phyloP scores from a whole-genome alignment of 1,140 invertebrate species.

The Aplysia californica region DNA sequence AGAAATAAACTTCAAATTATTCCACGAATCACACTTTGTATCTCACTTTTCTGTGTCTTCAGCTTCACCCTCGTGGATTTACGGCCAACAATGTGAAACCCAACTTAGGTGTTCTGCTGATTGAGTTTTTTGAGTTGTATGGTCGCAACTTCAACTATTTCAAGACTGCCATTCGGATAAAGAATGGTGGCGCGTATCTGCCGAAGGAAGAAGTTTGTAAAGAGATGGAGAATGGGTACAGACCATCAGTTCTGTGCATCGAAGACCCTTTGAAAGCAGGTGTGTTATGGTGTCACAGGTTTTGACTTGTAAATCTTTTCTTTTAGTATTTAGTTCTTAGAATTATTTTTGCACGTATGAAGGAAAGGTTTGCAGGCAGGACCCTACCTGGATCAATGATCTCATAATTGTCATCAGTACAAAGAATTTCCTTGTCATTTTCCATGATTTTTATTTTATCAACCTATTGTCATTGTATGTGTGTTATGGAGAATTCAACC shows the following conservation, averaged over 20 bases:
- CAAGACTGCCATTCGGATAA: constrained; percentile 93
- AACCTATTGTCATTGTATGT: too few relatives aligned
- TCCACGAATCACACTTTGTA: too few relatives aligned
- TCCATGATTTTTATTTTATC: too few relatives aligned
- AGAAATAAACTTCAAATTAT: too few relatives aligned
- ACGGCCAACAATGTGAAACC: constrained; percentile 69
- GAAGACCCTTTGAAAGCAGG: constrained; percentile 96
- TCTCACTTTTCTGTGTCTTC: too few relatives aligned
- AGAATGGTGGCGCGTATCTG: constrained; percentile 93
- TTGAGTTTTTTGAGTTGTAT: constrained; percentile 98
- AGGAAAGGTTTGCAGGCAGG: not conserved
- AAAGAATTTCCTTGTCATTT: too few relatives aligned
- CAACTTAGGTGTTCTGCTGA: constrained; percentile 93
- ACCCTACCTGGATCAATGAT: too few relatives aligned
- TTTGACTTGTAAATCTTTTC: too few relatives aligned
- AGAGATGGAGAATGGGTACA: constrained; percentile 92
- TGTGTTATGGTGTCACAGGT: too few relatives aligned
- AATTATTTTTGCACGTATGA: not conserved
- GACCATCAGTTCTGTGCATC: constrained; percentile 93
- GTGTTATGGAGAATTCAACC: too few relatives aligned
- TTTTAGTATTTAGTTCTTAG: too few relatives aligned
- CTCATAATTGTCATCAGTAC: too few relatives aligned
- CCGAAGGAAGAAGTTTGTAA: constrained; percentile 93
- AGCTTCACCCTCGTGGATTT: constrained; percentile 81
- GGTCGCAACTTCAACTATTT: constrained; percentile 96